Evolutionary conservation across 2,888 invertebrate species (phyloP).

Genomic region (Diarsia brunnea): DNA sequence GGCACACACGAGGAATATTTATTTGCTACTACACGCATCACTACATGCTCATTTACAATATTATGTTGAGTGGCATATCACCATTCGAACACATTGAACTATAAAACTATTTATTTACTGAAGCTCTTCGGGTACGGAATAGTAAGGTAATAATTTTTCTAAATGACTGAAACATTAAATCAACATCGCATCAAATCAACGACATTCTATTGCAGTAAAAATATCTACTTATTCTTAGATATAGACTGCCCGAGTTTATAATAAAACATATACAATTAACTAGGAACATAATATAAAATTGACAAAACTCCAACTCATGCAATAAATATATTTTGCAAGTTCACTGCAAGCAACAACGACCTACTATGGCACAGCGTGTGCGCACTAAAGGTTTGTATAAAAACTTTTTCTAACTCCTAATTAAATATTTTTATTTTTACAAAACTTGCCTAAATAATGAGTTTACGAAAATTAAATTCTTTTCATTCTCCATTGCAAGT

Average conservation of each 20-base stretch:
- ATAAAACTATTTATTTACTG: conserved; percentile 33
- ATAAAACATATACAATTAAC: conserved; percentile 70
- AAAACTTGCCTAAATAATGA: conserved; percentile 33
- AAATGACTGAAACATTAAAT: not conserved
- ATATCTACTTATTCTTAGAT: conserved; percentile 29
- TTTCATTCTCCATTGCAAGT: conserved; percentile 70
- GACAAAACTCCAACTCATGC: conserved; percentile 83
- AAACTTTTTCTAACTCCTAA: conserved; percentile 21
- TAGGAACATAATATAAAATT: conserved; percentile 86
- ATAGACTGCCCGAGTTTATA: conserved; percentile 51
- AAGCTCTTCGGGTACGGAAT: conserved; percentile 36
- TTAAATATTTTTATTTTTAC: conserved; percentile 41
- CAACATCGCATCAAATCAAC: conserved; percentile 9
- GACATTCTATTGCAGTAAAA: conserved; percentile 26
- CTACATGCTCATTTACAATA: conserved; percentile 23
- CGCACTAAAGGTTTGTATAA: conserved; percentile 19
- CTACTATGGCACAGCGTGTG: conserved; percentile 14
- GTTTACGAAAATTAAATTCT: conserved; percentile 25
- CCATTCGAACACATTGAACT: conserved; percentile 22
- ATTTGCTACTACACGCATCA: conserved; percentile 32
- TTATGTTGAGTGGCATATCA: conserved; percentile 31
- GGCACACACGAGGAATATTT: conserved; percentile 61
- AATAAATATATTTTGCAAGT: conserved; percentile 77
- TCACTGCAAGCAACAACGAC: conserved; percentile 57
- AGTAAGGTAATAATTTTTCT: conserved; percentile 10